A percentile compares a stretch with the other conserved stretches of the same genome.
Evolutionary conservation across 2,113 vertebrate species (phyloP).

Genomic region (Misgurnus mizolepis): DNA sequence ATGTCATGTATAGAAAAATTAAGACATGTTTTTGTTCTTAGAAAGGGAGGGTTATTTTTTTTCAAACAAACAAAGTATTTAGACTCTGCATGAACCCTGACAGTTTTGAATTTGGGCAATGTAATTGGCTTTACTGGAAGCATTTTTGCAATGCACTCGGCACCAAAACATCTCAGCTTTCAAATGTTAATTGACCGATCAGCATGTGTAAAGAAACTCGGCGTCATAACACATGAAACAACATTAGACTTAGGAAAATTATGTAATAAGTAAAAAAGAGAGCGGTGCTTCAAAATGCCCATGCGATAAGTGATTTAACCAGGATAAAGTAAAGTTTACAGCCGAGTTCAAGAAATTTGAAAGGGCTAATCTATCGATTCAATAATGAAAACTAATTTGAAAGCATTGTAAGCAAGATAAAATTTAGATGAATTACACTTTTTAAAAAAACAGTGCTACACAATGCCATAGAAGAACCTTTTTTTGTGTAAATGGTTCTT

Average conservation of each 20-base stretch:
- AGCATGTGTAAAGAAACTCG: slow-evolving; percentile 13
- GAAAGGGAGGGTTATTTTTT: slow-evolving; percentile 28
- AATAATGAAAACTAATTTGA: not conserved
- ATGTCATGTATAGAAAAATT: slow-evolving; percentile 23
- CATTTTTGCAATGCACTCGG: slow-evolving; percentile 32
- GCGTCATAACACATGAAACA: not conserved
- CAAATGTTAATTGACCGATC: slow-evolving; percentile 36
- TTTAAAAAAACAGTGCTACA: too few relatives aligned
- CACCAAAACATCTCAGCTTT: slow-evolving; percentile 42
- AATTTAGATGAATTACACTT: not conserved
- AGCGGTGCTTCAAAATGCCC: not conserved
- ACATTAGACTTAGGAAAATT: not conserved
- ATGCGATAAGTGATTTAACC: not conserved
- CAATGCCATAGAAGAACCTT: too few relatives aligned
- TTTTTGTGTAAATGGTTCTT: too few relatives aligned
- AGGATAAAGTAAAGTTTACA: not conserved
- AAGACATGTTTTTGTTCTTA: slow-evolving; percentile 33
- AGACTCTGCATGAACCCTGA: slow-evolving; percentile 22
- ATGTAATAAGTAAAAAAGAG: slow-evolving; percentile 1
- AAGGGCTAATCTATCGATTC: not conserved
- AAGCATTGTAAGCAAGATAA: not conserved
- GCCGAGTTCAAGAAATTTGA: not conserved
- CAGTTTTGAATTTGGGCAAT: slow-evolving; percentile 26
- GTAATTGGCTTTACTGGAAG: slow-evolving; percentile 37
- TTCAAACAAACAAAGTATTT: slow-evolving; percentile 24